These are phyloP conservation scores for Ellobius talpinus DNA, from an alignment of 2,113 vertebrate species.

Conservation along the genomic window DNA sequence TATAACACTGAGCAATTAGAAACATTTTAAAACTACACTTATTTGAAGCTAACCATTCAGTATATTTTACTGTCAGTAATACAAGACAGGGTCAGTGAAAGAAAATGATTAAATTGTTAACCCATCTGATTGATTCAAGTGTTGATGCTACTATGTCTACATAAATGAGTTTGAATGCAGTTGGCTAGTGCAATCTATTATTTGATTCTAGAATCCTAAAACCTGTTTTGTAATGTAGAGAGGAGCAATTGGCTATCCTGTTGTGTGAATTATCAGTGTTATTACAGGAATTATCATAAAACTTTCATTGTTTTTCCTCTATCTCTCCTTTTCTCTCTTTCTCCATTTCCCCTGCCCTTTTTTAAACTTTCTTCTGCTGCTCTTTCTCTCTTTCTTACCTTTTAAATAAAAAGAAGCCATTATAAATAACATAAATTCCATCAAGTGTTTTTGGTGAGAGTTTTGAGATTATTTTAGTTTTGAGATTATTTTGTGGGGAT, in stretches of 20 bases:
- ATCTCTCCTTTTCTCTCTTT: no score
- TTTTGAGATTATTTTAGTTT: neutral
- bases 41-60: neutral
- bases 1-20: neutral
- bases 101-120: slow-evolving; percentile 71
- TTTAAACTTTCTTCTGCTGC: no score
- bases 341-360: no score
- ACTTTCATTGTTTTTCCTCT: neutral
- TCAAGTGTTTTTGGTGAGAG: neutral
- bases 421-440: neutral
- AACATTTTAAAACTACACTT: neutral
- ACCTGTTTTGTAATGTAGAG: slow-evolving; percentile 63
- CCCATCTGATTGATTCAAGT: slow-evolving; percentile 46
- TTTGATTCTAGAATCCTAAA: slow-evolving; percentile 56
- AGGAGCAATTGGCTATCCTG: slow-evolving; percentile 43
- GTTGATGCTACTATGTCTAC: slow-evolving; percentile 65
- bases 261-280: slow-evolving; percentile 55
- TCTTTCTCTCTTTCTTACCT: neutral
- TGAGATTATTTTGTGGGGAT: neutral
- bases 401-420: neutral
- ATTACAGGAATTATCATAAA: slow-evolving; percentile 6
- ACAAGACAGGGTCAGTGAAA: neutral
- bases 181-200: slow-evolving; percentile 66
- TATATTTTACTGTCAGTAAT: neutral
- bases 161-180: slow-evolving; percentile 62